Evolutionary conservation across 2,797 vertebrate species (phyloP), one percentile per base, ranked within the genome.

Genomic region (Natrix natrix): DNA sequence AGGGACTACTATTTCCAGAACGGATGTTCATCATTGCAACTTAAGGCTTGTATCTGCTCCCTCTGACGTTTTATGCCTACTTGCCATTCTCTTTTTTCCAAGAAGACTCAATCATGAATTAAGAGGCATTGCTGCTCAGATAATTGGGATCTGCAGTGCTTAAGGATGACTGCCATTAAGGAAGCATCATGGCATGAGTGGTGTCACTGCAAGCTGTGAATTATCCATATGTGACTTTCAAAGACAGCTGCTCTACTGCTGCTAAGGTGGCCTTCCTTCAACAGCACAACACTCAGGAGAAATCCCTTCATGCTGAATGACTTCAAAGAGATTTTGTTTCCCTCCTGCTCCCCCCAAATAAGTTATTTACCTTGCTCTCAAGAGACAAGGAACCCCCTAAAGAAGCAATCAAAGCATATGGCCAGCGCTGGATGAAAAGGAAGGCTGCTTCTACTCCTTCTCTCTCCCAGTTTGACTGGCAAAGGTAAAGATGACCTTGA

Each of bases 131-230:
- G 96, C 94, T 96, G 94, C 93, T 97, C 92, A 90, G 94, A 96
- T 96, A 97, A 96, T 97, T 96, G 95, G 95, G 94, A 96, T 95
- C 95, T 95, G 95, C 96, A 90, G 95, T 96, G 96, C 96, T 97
- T 96, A 97, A 96, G 94, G 95, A 96, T 96, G 97, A 96, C 88
- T 83, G 96, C 95, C 95, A 95, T 96, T 96, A 96, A 91, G 95
- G 92, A 96, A 96, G 93, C 95, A 95, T 95, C 96, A 94, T 94
- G 91, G 91, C 95, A 95, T 96, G 95, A 95, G 93, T 92, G 94
- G 90, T 88, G 87, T 0, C 16, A 56, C 59, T 57, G 56, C 95
- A 96, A 95, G 94, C 95, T 96, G 96, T 96, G 96, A 96, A 95
- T 95, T 94, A 95, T 83, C 93, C 95, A 96, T 96, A 96, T 91